These are phyloP conservation scores for Stenchaetothrips biformis DNA, from an alignment of 2,888 invertebrate genomes.

Conservation along the genomic window DNA sequence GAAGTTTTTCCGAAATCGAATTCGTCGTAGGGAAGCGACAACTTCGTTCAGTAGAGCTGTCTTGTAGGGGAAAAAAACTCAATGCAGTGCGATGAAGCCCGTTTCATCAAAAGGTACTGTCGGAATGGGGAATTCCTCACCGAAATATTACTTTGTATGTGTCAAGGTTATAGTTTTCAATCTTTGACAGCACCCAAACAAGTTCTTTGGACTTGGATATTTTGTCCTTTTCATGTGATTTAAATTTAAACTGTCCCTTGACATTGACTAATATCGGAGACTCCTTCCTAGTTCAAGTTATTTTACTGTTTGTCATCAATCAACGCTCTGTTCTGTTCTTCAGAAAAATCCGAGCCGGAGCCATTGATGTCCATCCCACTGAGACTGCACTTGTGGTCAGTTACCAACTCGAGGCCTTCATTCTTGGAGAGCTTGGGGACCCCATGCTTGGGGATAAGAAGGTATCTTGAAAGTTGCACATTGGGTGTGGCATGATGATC, in stretches of 20 bases:
- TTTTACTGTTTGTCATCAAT: no score
- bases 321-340: constrained; percentile 36
- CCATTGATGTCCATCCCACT: constrained; percentile 82
- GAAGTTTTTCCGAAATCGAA: no score
- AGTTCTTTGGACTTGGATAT: neutral
- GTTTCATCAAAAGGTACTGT: neutral
- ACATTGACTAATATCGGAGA: no score
- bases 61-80: no score
- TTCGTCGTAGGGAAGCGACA: no score
- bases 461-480: constrained; percentile 47
- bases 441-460: constrained; percentile 77
- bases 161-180: neutral
- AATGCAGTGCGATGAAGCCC: constrained; percentile 19
- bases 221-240: neutral
- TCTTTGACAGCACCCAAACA: neutral
- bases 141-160: neutral
- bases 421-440: constrained; percentile 72
- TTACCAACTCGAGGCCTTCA: constrained; percentile 82
- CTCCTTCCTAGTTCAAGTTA: no score
- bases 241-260: neutral
- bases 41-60: no score
- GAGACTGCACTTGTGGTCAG: constrained; percentile 80
- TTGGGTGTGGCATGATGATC: constrained; percentile 10
- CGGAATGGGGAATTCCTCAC: neutral
- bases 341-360: constrained; percentile 68